A percentile compares a stretch with the other conserved stretches of the same genome.
Evolutionary conservation across 2,888 invertebrate species (phyloP).

Genomic region (Smittia aterrima): DNA sequence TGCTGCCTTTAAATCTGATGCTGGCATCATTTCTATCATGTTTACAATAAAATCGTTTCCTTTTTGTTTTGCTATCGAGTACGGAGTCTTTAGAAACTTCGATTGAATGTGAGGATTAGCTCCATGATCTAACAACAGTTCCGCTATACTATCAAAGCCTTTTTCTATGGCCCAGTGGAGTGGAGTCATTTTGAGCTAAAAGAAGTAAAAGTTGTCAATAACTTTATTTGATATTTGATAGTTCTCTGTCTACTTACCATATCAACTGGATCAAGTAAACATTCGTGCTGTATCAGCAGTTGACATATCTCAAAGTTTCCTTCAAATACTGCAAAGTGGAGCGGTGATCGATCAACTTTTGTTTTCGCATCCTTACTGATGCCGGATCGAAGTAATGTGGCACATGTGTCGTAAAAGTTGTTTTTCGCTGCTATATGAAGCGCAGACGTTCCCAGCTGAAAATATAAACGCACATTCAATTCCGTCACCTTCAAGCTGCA

Average conservation of each 20-base stretch:
- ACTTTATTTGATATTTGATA: no score
- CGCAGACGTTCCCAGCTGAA: conserved; percentile 82
- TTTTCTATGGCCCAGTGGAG: conserved; percentile 92
- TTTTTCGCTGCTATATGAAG: conserved; percentile 82
- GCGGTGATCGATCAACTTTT: conserved; percentile 87
- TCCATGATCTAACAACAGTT: conserved; percentile 68
- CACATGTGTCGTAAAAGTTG: conserved; percentile 76
- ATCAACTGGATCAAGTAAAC: conserved; percentile 72
- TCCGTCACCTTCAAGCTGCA: not conserved
- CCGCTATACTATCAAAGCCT: conserved; percentile 68
- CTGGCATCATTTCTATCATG: conserved; percentile 26
- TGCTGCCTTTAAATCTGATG: not conserved
- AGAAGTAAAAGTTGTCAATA: not conserved
- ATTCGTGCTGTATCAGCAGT: conserved; percentile 65
- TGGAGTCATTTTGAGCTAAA: conserved; percentile 81
- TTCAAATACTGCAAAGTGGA: conserved; percentile 84
- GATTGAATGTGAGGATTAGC: conserved; percentile 68
- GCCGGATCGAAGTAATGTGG: conserved; percentile 78
- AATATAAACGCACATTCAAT: not conserved
- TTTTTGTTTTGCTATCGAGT: conserved; percentile 63
- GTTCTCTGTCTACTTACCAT: no score
- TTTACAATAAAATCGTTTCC: conserved; percentile 31
- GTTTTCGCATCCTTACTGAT: conserved; percentile 85
- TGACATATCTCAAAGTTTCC: conserved; percentile 75
- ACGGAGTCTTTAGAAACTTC: conserved; percentile 71